phyloP scores from a whole-genome alignment of 2,113 vertebrate genomes.

The Ivindomyrus marchei region DNA sequence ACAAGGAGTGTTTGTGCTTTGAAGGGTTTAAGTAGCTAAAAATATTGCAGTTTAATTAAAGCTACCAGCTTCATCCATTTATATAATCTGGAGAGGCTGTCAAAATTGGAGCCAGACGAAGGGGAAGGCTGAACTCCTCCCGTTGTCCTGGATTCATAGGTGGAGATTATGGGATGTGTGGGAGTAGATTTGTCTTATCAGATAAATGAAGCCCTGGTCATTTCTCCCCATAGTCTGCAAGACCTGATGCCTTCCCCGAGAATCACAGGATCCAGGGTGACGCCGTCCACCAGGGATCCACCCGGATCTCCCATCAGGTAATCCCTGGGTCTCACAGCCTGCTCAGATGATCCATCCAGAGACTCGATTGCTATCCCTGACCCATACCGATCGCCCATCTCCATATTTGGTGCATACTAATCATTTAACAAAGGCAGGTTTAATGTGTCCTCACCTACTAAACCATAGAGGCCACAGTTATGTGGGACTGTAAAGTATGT shows the following conservation, averaged over 20 bases:
- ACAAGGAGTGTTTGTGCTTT: background rate
- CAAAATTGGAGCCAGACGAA: background rate
- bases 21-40: slow-evolving; percentile 9
- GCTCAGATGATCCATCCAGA: background rate
- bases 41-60: slow-evolving; percentile 9
- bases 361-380: background rate
- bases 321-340: background rate
- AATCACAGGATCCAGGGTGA: slow-evolving; percentile 7
- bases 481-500: background rate
- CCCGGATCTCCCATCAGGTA: slow-evolving; percentile 5
- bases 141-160: background rate
- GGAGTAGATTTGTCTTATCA: background rate
- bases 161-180: background rate
- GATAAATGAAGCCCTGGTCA: too few relatives aligned
- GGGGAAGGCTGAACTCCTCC: background rate
- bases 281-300: background rate
- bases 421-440: background rate
- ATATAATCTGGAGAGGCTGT: background rate
- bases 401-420: background rate
- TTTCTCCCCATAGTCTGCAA: slow-evolving; percentile 4
- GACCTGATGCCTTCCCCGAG: slow-evolving; percentile 9
- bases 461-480: background rate
- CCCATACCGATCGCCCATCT: background rate
- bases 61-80: background rate
- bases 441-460: background rate